A percentile compares a stretch with the other conserved stretches of the same genome.
Evolutionary conservation across 2,888 invertebrate genomes (phyloP).

Genomic region (Eueremaeus valkanovi): DNA sequence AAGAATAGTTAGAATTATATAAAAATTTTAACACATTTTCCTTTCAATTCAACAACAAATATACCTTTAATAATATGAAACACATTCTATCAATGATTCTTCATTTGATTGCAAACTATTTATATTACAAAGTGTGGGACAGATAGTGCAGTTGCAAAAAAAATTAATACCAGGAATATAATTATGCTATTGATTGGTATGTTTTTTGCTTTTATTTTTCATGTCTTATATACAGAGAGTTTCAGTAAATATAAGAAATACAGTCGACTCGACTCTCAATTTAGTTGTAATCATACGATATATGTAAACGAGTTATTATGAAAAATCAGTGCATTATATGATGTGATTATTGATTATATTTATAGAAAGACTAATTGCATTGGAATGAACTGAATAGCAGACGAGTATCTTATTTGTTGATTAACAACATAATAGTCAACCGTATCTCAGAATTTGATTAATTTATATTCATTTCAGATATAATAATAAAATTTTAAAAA

Average conservation of each 20-base stretch:
- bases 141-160: not conserved
- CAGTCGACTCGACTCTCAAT: not conserved
- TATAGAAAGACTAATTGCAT: slow-evolving; percentile 3
- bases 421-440: not conserved
- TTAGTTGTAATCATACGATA: not conserved
- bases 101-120: slow-evolving; percentile 9
- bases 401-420: not conserved
- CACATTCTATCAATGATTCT: not conserved
- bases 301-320: not conserved
- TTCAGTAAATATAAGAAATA: not conserved
- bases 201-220: not conserved
- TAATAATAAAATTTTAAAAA: too few relatives aligned
- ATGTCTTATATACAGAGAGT: slow-evolving; percentile 13
- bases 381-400: not conserved
- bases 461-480: not conserved
- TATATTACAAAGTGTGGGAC: not conserved
- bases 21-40: too few relatives aligned
- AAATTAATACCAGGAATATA: not conserved
- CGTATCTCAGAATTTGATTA: not conserved
- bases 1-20: too few relatives aligned
- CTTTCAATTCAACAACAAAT: too few relatives aligned
- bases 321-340: slow-evolving; percentile 24
- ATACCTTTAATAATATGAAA: not conserved
- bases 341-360: slow-evolving; percentile 20
- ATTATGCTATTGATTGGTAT: not conserved